Evolutionary conservation across 2,797 vertebrate genomes (phyloP), one percentile per base, ranked within the genome.

Genomic region (Oophaga sylvatica): DNA sequence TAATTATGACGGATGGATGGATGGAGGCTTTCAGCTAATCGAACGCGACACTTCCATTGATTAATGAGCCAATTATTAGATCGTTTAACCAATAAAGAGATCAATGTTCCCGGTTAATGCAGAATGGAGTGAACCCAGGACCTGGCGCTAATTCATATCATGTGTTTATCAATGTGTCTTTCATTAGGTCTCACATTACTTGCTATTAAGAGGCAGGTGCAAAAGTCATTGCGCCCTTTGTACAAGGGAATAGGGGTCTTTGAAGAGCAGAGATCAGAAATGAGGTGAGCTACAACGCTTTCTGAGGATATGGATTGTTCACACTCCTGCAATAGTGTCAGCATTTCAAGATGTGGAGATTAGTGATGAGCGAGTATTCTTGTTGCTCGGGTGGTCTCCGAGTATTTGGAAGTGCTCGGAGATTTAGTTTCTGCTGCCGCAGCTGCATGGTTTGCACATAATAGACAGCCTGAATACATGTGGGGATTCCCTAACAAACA

Each of bases 31-130:
- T 57, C 59, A 56, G 45, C 4, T 12, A 45, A 85, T 81, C 2
- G 70, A 62, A 48, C 57, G 19, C n/a, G 70, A 81, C 79, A 70
- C 41, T 20, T 78, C n/a, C 20, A 81, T 62, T 81, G 48, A 89
- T 85, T 81, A 86, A 86, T 80, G 68, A 76, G n/a, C 20, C 87
- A 78, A 81, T 88, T 89, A 89, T 77, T 59, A 70, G 60, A 89
- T 81, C 57, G 35, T 78, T 85, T 76, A 83, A 83, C 59, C 80
- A 87, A 81, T 81, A 31, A 53, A 76, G n/a, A 57, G 35, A 84
- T 88, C 83, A 75, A 86, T 85, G 29, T 29, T 41, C 41, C 57
- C 35, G 60, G 53, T 85, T 65, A 84, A 88, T 84, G 78, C 80
- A 75, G 11, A 62, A 86, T 79, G 4, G 20, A 63, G 60, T 20